Evolutionary conservation across 2,888 invertebrate species (phyloP).

Genomic region (Polia nebulosa): DNA sequence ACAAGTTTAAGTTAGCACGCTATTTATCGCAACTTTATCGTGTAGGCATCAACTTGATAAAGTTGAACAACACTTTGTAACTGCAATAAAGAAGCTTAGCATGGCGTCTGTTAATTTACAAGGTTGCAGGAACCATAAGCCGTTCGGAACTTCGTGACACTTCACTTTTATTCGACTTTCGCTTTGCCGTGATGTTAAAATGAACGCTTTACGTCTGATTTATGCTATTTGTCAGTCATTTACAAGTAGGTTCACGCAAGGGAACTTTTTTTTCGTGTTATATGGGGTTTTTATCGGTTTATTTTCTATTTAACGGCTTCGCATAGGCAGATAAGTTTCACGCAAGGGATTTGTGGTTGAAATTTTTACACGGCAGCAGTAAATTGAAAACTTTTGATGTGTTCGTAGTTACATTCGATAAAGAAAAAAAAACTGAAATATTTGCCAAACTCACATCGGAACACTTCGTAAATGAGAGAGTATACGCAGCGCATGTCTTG

Average conservation of each 20-base stretch:
- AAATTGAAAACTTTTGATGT: conserved; percentile 29
- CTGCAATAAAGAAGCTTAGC: conserved; percentile 60
- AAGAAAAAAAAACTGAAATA: conserved; percentile 20
- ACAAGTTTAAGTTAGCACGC: conserved; percentile 70
- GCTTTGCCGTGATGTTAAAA: conserved; percentile 60
- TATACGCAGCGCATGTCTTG: conserved; percentile 94
- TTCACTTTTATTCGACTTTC: conserved; percentile 67
- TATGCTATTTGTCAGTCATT: conserved; percentile 59
- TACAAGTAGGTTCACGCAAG: conserved; percentile 57
- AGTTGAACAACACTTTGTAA: conserved; percentile 81
- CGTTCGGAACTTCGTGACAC: conserved; percentile 70
- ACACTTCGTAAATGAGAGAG: conserved; percentile 94
- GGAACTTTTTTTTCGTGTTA: conserved; percentile 46
- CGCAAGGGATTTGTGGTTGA: conserved; percentile 23
- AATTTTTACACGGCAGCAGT: conserved; percentile 16
- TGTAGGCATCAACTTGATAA: conserved; percentile 73
- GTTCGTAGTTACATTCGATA: conserved; percentile 1
- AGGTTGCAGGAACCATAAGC: conserved; percentile 44
- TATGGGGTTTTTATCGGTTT: conserved; percentile 45
- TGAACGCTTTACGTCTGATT: conserved; percentile 61
- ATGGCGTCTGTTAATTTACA: conserved; percentile 81
- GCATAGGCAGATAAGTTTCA: conserved; percentile 25
- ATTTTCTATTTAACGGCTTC: conserved; percentile 47
- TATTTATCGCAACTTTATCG: conserved; percentile 78
- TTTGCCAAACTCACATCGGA: conserved; percentile 91